Evolutionary conservation across 53 echinoderm and acorn worm species (phyloP), one percentile per base, ranked within the genome.

Genomic region (Echinometra lucunter): DNA sequence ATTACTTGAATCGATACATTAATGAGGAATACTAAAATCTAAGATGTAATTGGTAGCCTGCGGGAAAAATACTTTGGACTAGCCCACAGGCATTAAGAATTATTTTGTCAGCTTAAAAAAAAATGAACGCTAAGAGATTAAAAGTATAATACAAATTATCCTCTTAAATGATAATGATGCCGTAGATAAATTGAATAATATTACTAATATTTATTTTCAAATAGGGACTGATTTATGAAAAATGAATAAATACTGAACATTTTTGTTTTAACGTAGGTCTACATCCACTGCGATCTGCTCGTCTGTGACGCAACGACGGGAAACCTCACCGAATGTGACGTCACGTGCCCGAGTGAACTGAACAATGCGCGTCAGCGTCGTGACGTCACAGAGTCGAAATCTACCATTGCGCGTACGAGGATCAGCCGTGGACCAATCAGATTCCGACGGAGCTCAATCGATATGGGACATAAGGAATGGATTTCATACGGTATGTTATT

Each of bases 231-330:
- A n/a, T n/a, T n/a, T n/a, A n/a, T n/a, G n/a, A n/a, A n/a, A n/a
- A n/a, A n/a, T n/a, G n/a, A n/a, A n/a, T n/a, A n/a, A n/a, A n/a
- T n/a, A n/a, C n/a, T n/a, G n/a, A n/a, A n/a, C n/a, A n/a, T 53
- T 1, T 45, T 11, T 91, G 30, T 44, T 37, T 60, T 21, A 16
- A 63, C 63, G 9, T 72, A 92, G 92, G 92, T 92, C 3, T 92
- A 92, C 92, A 74, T 92, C 32, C 92, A 92, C 23, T 92, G 92
- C 38, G 92, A 92, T 55, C 57, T 92, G 34, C 55, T 92, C 37
- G 92, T 75, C 23, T 92, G 92, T 78, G 92, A 92, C 45, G 78
- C 92, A 25, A 92, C 92, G 3, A 37, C 34, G 0, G 40, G 78
- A 10, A 53, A 58, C 37, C 92, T 44, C 15, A 92, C 92, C 1